Conservation (phyloP, 2,888 invertebrate species). For the Pomacea canaliculata region DNA sequence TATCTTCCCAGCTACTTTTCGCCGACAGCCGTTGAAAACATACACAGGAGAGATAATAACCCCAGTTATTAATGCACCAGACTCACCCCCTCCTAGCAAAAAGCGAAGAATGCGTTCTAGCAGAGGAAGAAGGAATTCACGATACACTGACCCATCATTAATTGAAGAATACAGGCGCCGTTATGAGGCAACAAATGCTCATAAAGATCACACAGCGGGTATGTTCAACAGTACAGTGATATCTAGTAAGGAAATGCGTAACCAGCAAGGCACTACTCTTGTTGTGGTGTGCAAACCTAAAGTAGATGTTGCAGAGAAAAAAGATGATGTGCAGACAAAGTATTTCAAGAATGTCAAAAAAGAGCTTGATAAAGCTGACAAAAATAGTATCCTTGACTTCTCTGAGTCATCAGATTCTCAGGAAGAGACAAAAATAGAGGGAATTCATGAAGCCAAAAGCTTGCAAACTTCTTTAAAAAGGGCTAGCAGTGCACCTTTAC, state of each 20-base stretch:
- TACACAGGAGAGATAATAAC: conserved; percentile 35
- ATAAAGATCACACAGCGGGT: conserved; percentile 26
- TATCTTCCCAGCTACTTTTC: conserved; percentile 31
- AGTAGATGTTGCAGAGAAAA: conserved; percentile 45
- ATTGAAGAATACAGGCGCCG: conserved; percentile 37
- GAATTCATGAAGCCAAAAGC: conserved; percentile 7
- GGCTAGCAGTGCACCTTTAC: conserved; percentile 1
- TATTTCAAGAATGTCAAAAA: conserved; percentile 39
- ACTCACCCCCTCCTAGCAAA: conserved; percentile 26
- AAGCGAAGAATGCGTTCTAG: conserved; percentile 24
- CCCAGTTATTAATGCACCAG: conserved; percentile 24
- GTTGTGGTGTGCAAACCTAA: conserved; percentile 61
- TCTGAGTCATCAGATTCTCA: conserved; percentile 15
- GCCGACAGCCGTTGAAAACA: conserved; percentile 32
- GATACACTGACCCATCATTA: conserved; percentile 35
- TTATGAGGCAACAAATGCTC: conserved; percentile 35
- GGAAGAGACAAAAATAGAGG: conserved; percentile 17
- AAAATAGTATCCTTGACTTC: conserved; percentile 30
- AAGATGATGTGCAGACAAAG: conserved; percentile 48
- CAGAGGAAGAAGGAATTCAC: conserved; percentile 30
- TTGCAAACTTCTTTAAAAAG: conserved; percentile 3
- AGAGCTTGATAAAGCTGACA: conserved; percentile 28
- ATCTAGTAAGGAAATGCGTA: conserved; percentile 41
- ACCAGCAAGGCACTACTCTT: conserved; percentile 55
- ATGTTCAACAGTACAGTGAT: conserved; percentile 38